Evolutionary conservation across 2,113 vertebrate genomes (phyloP).

Genomic region (Sarotherodon lohbergeri): DNA sequence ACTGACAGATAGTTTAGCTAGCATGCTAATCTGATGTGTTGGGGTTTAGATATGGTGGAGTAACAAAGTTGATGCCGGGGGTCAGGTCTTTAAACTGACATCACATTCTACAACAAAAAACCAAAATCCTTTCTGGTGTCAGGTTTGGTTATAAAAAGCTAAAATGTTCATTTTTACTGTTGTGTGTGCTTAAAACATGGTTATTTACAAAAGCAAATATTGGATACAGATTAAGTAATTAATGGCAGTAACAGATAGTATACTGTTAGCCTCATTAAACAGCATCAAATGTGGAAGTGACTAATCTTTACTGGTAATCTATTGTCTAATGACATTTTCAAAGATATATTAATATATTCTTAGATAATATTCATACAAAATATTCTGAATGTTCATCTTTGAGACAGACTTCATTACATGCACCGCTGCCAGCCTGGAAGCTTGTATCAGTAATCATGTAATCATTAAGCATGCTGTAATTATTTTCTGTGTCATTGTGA

Average conservation of each 20-base stretch:
- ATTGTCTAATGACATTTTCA: not conserved
- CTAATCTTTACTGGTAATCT: not conserved
- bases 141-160: not conserved
- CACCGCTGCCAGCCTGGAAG: accelerated
- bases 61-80: not conserved
- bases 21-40: not conserved
- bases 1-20: not conserved
- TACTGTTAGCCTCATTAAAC: not conserved
- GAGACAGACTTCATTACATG: not conserved
- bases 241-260: not conserved
- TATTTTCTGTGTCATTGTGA: not conserved
- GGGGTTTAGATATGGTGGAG: accelerated
- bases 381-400: accelerated
- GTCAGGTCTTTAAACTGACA: not conserved
- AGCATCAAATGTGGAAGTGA: not conserved
- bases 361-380: not conserved
- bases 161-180: not conserved
- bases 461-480: not conserved
- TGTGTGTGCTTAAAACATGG: not conserved
- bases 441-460: not conserved
- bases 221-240: not conserved
- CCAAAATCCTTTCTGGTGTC: not conserved
- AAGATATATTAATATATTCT: not conserved
- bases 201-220: not conserved
- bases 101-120: not conserved